Percentiles rank a stretch among this genome's conserved stretches.
phyloP scores from a whole-genome alignment of 2,888 invertebrate species.

The Callosobruchus maculatus region DNA sequence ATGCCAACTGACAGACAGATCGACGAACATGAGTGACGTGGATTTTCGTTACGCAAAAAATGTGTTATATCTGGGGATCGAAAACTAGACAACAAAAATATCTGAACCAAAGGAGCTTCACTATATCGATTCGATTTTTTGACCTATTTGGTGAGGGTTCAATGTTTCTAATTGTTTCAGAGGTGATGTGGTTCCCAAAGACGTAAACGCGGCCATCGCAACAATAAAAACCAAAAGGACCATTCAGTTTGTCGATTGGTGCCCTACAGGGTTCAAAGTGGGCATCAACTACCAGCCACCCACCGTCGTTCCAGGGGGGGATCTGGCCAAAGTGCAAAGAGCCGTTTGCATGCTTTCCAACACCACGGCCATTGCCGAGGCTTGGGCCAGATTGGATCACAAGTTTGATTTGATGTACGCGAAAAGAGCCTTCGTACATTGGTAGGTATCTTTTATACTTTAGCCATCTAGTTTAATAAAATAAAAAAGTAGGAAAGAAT shows the following conservation, averaged over 20 bases:
- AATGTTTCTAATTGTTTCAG: conserved; percentile 12
- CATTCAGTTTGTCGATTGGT: conserved; percentile 69
- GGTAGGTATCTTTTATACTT: conserved; percentile 55
- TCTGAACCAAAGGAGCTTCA: too few relatives aligned
- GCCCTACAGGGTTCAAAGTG: conserved; percentile 51
- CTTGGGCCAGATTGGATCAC: conserved; percentile 91
- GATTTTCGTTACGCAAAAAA: too few relatives aligned
- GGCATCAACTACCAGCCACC: conserved; percentile 82
- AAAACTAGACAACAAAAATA: too few relatives aligned
- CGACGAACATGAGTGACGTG: too few relatives aligned
- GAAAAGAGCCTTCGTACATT: conserved; percentile 93
- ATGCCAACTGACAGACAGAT: too few relatives aligned
- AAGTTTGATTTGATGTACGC: conserved; percentile 97
- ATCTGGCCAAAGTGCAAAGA: conserved; percentile 87
- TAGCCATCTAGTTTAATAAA: too few relatives aligned
- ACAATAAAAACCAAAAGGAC: conserved; percentile 92
- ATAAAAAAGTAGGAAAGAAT: too few relatives aligned
- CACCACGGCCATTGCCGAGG: conserved; percentile 94
- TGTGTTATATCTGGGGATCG: too few relatives aligned
- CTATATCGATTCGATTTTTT: too few relatives aligned
- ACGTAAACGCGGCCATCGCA: conserved; percentile 89
- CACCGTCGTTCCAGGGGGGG: conserved; percentile 84
- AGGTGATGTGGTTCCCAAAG: conserved; percentile 55
- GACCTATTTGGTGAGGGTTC: too few relatives aligned
- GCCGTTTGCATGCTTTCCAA: conserved; percentile 97